phyloP scores from a whole-genome alignment of 1,140 invertebrate genomes.

The Anoplolepis gracilipes region DNA sequence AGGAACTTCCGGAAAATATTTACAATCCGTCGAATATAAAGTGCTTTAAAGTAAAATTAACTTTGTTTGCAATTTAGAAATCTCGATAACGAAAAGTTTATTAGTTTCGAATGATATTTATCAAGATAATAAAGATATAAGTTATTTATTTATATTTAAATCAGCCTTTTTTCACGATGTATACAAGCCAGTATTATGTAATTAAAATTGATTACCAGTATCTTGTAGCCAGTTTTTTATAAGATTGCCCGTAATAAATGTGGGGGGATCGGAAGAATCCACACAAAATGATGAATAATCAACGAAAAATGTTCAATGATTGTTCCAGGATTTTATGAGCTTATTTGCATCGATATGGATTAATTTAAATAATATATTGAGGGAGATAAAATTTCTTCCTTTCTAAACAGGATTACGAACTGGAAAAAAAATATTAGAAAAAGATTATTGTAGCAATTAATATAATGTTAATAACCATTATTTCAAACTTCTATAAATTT shows the following conservation, averaged over 20 bases:
- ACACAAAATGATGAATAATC: background rate
- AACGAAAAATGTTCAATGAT: background rate
- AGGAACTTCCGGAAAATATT: background rate
- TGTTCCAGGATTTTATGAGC: background rate
- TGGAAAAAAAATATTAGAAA: background rate
- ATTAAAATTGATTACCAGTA: conserved; percentile 25
- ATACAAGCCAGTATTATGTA: background rate
- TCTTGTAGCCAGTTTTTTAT: background rate
- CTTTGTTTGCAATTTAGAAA: background rate
- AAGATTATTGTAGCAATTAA: background rate
- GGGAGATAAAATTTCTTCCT: background rate
- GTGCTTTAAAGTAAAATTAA: background rate
- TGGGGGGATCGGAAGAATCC: conserved; percentile 7
- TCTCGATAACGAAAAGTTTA: background rate
- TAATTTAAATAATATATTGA: conserved; percentile 19
- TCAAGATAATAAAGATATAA: background rate
- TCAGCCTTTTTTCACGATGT: background rate
- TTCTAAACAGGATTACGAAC: background rate
- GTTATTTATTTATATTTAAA: conserved; percentile 31
- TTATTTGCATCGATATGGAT: conserved; percentile 31
- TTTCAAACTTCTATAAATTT: background rate
- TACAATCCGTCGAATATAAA: background rate
- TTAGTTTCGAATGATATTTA: background rate
- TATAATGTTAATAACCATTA: background rate
- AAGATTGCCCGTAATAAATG: background rate